Evolutionary conservation across 2,888 invertebrate species (phyloP).

Genomic region (Lathronympha strigana): DNA sequence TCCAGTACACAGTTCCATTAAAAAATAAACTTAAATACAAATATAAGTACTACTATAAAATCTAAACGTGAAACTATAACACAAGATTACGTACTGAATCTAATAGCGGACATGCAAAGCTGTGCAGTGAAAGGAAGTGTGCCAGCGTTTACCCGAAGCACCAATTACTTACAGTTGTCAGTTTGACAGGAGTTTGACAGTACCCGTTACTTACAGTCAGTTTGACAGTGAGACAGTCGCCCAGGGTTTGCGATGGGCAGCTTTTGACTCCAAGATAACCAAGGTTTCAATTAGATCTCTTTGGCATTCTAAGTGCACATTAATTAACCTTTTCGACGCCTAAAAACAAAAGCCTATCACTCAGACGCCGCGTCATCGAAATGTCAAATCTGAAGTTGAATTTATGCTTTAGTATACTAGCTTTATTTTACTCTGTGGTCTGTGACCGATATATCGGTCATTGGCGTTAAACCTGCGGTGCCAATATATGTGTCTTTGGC

Average conservation of each 20-base stretch:
- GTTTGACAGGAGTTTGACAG: constrained; percentile 18
- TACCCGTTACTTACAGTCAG: constrained; percentile 24
- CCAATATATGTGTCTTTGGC: too few species aligned
- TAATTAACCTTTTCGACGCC: too few species aligned
- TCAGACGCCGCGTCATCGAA: too few species aligned
- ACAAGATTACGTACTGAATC: constrained; percentile 1
- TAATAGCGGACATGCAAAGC: constrained; percentile 31
- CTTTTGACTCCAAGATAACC: constrained; percentile 25
- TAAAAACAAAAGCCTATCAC: too few species aligned
- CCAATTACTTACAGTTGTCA: too few species aligned
- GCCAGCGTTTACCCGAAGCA: constrained; percentile 31
- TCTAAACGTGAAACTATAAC: constrained; percentile 21
- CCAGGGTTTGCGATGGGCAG: background rate
- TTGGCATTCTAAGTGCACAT: background rate
- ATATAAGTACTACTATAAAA: constrained; percentile 14
- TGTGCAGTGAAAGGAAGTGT: constrained; percentile 27
- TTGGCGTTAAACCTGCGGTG: too few species aligned
- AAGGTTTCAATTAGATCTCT: constrained; percentile 21
- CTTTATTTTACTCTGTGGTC: too few species aligned
- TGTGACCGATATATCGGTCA: too few species aligned
- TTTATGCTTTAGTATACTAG: too few species aligned
- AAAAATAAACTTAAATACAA: constrained; percentile 13
- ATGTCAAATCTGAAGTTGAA: too few species aligned
- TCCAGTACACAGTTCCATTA: constrained; percentile 29
- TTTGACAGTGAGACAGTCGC: constrained; percentile 13